Base-by-base conservation (phyloP, 2,888 invertebrate species). In the Philhelius pedissequus region DNA sequence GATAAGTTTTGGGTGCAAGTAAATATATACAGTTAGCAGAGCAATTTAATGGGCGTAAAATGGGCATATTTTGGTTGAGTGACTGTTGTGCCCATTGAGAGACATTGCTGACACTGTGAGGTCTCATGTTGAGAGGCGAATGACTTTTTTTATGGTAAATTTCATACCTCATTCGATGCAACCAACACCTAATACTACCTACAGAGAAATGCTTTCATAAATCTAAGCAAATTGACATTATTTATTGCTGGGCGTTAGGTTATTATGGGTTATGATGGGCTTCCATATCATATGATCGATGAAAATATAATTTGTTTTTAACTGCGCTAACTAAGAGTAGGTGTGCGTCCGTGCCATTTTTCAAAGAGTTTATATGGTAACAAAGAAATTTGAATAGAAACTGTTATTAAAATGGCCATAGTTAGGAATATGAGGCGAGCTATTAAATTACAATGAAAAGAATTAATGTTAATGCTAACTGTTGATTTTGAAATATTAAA, bases 101-200 rank as follows among this genome's bases (percentile, higher is more conserved):
- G n/a, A 13, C 25, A 40, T 27, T 15, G 45, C 43, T 15, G 45
- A 0, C 7, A 20, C 32, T 64, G 64, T 64, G 32, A 45, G 64
- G 48, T 64, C 48, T 64, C 5, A 48, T 48, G 32, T 48, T 64
- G 64, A 64, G 64, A 64, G 64, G 32, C 48, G 48, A 64, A 15
- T 64, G 45, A 45, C 62, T 62, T 62, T n/a, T n/a, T n/a, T 62
- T 62, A 62, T 62, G 62, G 62, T 62, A 20, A 62, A 18, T 64
- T 32, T 45, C 4, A 4, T 64, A 18, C 45, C 7, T 32, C 7
- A 7, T 48, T 18, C 18, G 11, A 11, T 18, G 18, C 9, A 20
- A 4, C 1, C 0, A 18, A 9, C 7, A n/a, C n/a, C n/a, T n/a
- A n/a, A n/a, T n/a, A n/a, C 30, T 18, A 18, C 20, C 27, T 62